Base-by-base conservation (phyloP, 92 coral and sea anemone species). In the Porites rus region DNA sequence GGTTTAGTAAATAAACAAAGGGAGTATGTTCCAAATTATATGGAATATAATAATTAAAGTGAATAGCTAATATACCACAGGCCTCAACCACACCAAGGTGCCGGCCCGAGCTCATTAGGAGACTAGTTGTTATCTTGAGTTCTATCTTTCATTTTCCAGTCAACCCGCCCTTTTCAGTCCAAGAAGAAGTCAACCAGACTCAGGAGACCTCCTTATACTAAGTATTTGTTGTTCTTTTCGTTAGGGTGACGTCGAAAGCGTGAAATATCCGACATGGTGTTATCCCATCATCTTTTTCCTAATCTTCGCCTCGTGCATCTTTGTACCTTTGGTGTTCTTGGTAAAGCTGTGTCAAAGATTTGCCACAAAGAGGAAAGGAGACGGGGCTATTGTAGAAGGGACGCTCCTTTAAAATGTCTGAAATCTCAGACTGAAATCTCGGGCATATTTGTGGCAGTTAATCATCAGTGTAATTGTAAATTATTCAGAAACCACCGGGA, bases 261-360 rank as follows among this genome's bases (percentile, higher is more conserved):
- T 82, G 6, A 52, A 72, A 69, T 96, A 92, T 79, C 98, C 98
- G 1, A 54, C 79, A 59, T 96, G 97, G 97, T 96, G 96, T 7
- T 86, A 94, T 63, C 78, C 86, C 50, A 80, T 90, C 72, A 94
- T 94, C 63, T 73, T 90, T 8, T 79, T 94, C 53, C 90, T 96
- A 58, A 81, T 92, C 88, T 84, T 88, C 77, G 77, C 78, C 10
- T 92, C 95, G 13, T 90, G 95, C 74, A 56, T 94, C 18, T 94
- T 91, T 75, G 90, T 96, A 58, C 98, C 98, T 0, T 54, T 16
- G 71, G 72, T 77, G 17, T 77, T 62, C 58, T 18, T 77, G 3
- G 9, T 62, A 6, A 7, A 22, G 51, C 43, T 62, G 43, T 31
- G 1, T n/a, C 82, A 77, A 62, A 70, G 71, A 7, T 17, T 63